Conservation (phyloP, 2,113 vertebrate genomes). For the Eretmodus cyanostictus region DNA sequence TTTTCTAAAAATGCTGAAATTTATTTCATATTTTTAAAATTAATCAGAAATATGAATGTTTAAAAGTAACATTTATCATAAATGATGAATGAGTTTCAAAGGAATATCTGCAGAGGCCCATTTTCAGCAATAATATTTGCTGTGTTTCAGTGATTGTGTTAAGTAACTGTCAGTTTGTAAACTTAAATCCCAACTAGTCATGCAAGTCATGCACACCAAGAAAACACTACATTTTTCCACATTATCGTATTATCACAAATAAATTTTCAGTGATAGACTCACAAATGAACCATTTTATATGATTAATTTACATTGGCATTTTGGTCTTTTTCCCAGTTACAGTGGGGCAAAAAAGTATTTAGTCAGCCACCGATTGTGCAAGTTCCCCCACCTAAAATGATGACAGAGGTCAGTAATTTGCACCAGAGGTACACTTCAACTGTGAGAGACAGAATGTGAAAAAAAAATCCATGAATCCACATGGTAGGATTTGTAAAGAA, state of each 20-base stretch:
- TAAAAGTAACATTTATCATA: background rate
- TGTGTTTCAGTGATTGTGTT: background rate
- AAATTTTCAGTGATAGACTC: background rate
- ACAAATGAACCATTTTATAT: background rate
- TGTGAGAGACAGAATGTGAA: no score
- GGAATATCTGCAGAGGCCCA: background rate
- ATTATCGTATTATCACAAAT: background rate
- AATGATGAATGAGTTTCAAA: background rate
- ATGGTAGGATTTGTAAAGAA: no score
- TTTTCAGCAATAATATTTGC: background rate
- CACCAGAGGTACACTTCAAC: no score
- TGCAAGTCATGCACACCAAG: background rate
- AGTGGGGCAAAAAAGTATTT: no score
- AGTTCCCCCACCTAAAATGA: no score
- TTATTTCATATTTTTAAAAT: background rate
- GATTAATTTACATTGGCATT: background rate
- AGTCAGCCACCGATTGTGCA: no score
- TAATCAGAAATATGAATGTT: background rate
- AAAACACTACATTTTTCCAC: background rate
- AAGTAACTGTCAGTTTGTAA: background rate
- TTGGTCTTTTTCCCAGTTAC: background rate
- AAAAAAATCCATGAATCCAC: no score
- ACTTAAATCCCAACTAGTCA: background rate
- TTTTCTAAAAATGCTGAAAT: background rate
- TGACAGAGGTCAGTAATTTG: no score